These are phyloP conservation scores for Chaitophorus viminalis DNA, from an alignment of 2,888 invertebrate genomes.

Conservation along the genomic window DNA sequence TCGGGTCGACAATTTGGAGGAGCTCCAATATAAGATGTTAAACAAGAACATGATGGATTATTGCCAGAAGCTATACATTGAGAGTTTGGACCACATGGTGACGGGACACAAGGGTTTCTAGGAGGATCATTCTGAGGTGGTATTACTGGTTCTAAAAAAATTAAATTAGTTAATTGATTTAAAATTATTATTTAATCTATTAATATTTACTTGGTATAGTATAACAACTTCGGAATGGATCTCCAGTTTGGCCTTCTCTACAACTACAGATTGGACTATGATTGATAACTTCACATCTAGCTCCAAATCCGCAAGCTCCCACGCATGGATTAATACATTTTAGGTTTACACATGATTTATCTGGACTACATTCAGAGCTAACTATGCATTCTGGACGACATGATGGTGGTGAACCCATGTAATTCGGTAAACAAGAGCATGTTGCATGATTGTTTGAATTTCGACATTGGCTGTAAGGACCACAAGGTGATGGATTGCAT, in stretches of 20 bases:
- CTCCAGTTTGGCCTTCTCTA: constrained; percentile 72
- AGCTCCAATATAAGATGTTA: constrained; percentile 79
- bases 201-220: constrained; percentile 65
- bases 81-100: constrained; percentile 85
- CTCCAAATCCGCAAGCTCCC: constrained; percentile 79
- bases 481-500: constrained; percentile 68
- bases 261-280: constrained; percentile 79
- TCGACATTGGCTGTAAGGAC: constrained; percentile 68
- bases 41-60: constrained; percentile 79
- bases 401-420: constrained; percentile 69
- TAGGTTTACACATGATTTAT: constrained; percentile 76
- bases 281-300: constrained; percentile 80
- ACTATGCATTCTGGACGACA: constrained; percentile 73
- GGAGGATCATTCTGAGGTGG: constrained; percentile 83
- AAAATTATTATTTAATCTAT: not conserved
- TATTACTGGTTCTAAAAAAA: constrained; percentile 72
- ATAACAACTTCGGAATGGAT: constrained; percentile 75
- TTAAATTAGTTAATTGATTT: not conserved
- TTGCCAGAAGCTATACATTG: constrained; percentile 75
- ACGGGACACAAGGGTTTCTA: constrained; percentile 76
- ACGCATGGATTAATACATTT: constrained; percentile 81
- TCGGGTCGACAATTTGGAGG: constrained; percentile 86
- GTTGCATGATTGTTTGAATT: constrained; percentile 68
- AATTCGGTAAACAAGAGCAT: constrained; percentile 69
- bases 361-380: constrained; percentile 78